These are phyloP conservation scores for Lasioglossum morio DNA, from an alignment of 2,888 invertebrate genomes.

Conservation along the genomic window DNA sequence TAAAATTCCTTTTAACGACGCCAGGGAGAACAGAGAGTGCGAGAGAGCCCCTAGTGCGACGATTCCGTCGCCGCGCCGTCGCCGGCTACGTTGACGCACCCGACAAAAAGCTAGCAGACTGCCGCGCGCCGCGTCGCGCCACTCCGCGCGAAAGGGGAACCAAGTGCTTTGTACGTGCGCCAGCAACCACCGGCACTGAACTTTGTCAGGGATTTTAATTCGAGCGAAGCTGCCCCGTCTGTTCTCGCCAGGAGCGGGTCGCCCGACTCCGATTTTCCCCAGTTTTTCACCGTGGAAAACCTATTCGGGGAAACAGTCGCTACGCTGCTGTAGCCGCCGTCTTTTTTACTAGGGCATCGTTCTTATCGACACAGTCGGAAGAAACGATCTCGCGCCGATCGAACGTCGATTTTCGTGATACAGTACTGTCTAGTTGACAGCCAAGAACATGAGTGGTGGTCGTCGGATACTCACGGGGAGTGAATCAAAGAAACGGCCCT, in stretches of 20 bases:
- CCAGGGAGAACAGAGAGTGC: background rate
- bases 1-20: conserved; percentile 79
- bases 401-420: no score
- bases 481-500: no score
- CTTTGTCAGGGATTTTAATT: conserved; percentile 75
- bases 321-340: no score
- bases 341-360: background rate
- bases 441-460: no score
- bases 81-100: conserved; percentile 31
- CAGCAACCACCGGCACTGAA: conserved; percentile 62
- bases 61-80: conserved; percentile 42
- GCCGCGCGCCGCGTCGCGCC: conserved; percentile 5
- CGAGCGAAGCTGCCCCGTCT: conserved; percentile 25
- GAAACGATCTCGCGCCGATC: no score
- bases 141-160: conserved; percentile 8
- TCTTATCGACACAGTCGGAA: no score
- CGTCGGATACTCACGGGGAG: no score
- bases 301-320: background rate
- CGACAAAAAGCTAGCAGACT: conserved; percentile 44
- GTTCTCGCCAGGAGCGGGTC: background rate
- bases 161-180: conserved; percentile 40
- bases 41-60: conserved; percentile 41
- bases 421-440: no score
- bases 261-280: background rate
- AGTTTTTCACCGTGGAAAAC: background rate